Evolutionary conservation across 2,797 vertebrate genomes (phyloP).

Genomic region (Rallus crepitans): DNA sequence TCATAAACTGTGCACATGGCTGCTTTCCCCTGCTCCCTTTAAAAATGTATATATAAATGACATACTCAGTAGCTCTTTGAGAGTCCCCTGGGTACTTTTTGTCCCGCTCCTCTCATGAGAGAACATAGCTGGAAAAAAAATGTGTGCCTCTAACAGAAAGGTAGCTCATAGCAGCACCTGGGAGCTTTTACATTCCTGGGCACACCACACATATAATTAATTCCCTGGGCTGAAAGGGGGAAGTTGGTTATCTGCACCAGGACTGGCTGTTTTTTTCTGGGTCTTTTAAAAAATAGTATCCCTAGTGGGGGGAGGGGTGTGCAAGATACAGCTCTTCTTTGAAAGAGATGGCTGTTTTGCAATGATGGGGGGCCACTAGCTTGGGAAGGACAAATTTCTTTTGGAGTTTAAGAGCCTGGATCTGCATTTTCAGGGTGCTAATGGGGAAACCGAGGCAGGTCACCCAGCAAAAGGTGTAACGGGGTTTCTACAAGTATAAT

Average conservation of each 20-base stretch:
- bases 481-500: background rate
- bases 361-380: accelerated
- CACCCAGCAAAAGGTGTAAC: background rate
- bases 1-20: background rate
- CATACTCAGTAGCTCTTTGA: background rate
- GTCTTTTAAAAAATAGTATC: accelerated
- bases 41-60: background rate
- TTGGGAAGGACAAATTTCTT: background rate
- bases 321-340: background rate
- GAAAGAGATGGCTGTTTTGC: background rate
- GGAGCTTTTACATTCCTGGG: background rate
- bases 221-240: background rate
- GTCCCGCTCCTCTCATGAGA: background rate
- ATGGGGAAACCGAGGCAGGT: background rate
- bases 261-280: background rate
- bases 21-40: background rate
- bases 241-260: background rate
- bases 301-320: too few relatives aligned
- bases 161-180: background rate
- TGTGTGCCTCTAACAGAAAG: background rate
- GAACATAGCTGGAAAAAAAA: background rate
- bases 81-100: background rate
- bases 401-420: background rate
- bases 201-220: background rate
- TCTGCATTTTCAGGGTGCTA: background rate